A percentile compares a stretch with the other conserved stretches of the same genome.
Evolutionary conservation across 1,140 invertebrate species (phyloP).

Genomic region (Caenorhabditis elegans): DNA sequence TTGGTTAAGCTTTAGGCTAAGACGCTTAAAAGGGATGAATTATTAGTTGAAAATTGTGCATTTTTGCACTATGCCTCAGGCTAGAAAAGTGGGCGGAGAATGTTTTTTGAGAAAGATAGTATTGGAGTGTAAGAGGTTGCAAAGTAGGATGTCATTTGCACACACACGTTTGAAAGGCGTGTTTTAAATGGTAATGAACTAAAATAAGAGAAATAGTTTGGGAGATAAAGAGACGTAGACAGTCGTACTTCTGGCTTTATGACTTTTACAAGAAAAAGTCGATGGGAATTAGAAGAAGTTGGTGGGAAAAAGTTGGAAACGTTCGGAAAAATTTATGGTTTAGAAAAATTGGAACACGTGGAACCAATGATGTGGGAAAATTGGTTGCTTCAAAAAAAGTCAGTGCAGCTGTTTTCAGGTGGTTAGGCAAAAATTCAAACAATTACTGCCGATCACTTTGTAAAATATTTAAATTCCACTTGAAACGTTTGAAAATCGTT

Average conservation of each 20-base stretch:
- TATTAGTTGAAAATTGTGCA: background rate
- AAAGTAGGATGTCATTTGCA: background rate
- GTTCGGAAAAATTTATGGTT: too few species aligned
- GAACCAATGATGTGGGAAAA: too few species aligned
- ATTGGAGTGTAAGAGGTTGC: too few species aligned
- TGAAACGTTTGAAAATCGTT: too few species aligned
- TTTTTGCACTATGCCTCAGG: background rate
- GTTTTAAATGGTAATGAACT: background rate
- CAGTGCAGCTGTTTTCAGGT: too few species aligned
- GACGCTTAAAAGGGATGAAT: background rate
- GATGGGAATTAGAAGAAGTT: background rate
- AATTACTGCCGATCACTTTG: too few species aligned
- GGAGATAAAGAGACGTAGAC: background rate
- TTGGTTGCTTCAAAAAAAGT: too few species aligned
- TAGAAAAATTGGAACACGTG: too few species aligned
- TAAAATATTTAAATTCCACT: too few species aligned
- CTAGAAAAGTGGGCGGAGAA: background rate
- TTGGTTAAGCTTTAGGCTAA: background rate
- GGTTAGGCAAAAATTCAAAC: too few species aligned
- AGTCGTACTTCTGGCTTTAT: background rate
- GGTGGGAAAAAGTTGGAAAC: background rate
- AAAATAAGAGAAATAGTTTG: background rate
- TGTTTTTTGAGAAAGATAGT: background rate
- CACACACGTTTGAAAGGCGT: background rate
- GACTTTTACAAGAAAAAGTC: background rate